These are phyloP conservation scores for Tipula vernalis DNA, from an alignment of 2,888 invertebrate genomes.

Conservation along the genomic window DNA sequence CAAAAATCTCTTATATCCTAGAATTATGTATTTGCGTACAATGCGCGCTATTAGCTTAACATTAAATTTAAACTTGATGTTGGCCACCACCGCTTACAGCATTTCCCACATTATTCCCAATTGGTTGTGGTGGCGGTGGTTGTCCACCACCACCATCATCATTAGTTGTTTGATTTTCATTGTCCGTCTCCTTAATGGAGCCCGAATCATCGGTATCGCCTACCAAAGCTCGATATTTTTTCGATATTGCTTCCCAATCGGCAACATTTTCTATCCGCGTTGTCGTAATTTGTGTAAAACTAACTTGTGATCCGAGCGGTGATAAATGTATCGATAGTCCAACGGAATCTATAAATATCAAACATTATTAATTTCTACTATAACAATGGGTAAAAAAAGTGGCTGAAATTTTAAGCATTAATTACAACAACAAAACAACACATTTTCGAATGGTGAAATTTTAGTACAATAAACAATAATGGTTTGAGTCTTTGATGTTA, in stretches of 20 bases:
- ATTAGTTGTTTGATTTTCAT: slow-evolving; percentile 22
- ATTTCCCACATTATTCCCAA: slow-evolving; percentile 8
- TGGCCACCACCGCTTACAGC: background rate
- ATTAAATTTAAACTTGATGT: slow-evolving; percentile 5
- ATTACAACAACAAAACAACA: background rate
- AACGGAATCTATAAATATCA: slow-evolving; percentile 47
- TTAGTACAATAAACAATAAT: background rate
- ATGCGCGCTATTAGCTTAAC: background rate
- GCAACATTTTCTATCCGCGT: slow-evolving; percentile 79
- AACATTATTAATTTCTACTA: background rate
- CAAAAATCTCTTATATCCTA: background rate
- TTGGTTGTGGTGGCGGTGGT: background rate
- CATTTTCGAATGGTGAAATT: background rate
- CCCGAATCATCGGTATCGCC: slow-evolving; percentile 45
- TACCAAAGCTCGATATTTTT: slow-evolving; percentile 70
- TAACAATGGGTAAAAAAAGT: background rate
- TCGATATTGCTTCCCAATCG: slow-evolving; percentile 83
- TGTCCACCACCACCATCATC: background rate
- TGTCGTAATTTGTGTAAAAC: slow-evolving; percentile 52
- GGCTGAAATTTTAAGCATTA: background rate
- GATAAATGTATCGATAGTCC: slow-evolving; percentile 69
- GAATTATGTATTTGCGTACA: background rate
- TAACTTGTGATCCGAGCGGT: slow-evolving; percentile 72
- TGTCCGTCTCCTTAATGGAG: slow-evolving; percentile 34
- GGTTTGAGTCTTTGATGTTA: background rate